These are phyloP conservation scores for Leptoclinus maculatus DNA, from an alignment of 2,797 vertebrate species.

Conservation along the genomic window DNA sequence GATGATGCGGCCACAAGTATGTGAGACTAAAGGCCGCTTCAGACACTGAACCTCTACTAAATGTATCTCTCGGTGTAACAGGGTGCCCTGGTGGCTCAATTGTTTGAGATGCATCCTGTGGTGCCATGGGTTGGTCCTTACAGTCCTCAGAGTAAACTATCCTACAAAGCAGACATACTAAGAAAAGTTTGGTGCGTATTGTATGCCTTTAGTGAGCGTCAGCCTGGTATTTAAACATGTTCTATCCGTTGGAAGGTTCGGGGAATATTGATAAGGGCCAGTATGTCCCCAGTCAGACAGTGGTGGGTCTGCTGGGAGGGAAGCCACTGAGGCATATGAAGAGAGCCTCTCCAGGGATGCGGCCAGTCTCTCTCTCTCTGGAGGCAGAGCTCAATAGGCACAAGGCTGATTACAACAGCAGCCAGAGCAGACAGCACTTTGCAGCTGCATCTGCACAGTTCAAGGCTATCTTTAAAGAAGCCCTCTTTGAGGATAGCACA, in stretches of 20 bases:
- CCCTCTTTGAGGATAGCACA: conserved; percentile 55
- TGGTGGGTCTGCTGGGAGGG: conserved; percentile 69
- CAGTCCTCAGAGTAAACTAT: not conserved
- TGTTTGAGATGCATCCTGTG: not conserved
- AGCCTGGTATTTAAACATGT: conserved; percentile 13
- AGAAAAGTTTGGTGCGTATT: conserved; percentile 11
- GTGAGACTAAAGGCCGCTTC: no score
- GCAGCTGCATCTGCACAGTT: conserved; percentile 65
- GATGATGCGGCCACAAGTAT: not conserved
- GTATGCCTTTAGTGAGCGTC: not conserved
- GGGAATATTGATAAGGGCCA: conserved; percentile 58
- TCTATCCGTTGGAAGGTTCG: conserved; percentile 9
- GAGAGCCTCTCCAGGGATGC: conserved; percentile 63
- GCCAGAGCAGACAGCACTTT: conserved; percentile 61
- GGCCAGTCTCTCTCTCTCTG: conserved; percentile 57
- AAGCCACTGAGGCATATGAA: conserved; percentile 71
- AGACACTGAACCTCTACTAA: not conserved
- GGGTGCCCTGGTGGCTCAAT: not conserved
- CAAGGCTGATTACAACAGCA: conserved; percentile 70
- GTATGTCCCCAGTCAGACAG: conserved; percentile 58
- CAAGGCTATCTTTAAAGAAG: conserved; percentile 67
- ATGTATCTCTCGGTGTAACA: not conserved
- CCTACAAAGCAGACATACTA: not conserved
- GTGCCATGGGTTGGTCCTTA: not conserved
- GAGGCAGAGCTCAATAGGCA: conserved; percentile 65